Evolutionary conservation across 2,113 vertebrate species (phyloP), one percentile per base, ranked within the genome.

Genomic region (Rattus norvegicus): DNA sequence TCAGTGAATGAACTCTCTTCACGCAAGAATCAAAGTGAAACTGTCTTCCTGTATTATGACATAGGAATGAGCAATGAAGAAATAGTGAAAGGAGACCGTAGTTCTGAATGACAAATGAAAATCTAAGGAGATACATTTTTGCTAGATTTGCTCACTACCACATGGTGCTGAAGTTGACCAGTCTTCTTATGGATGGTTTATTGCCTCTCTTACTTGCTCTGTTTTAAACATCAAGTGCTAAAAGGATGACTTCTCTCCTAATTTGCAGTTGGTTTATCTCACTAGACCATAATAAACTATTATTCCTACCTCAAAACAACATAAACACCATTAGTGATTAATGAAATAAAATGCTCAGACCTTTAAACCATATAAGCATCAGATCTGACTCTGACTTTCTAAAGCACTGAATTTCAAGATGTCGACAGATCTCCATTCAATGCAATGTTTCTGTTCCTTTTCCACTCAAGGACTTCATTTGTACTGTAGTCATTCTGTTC

Each of bases 401-500:
- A 90, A 92, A 91, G 83, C 54, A 93, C 52, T 63, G 84, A 63
- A 97, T 97, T 96, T 91, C 54, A 92, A 93, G 88, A 95, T 49
- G 54, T 70, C 90, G 20, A 61, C 61, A 80, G 73, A 94, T 52
- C 52, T 94, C 4, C 36, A 39, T 93, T n/a, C 75, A 79, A 92
- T 72, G 59, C 59, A 59, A 43, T 83, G 43, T 91, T 92, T 95
- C 73, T 90, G 67, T 83, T 96, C 84, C 3, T 39, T 92, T 63
- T 95, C 47, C 56, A 95, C 54, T 90, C 93, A 88, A 88, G 88
- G 90, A n/a, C 47, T 92, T 91, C 61, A 94, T 86, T 96, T 96
- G 80, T 88, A 90, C 88, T 96, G 49, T 92, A 97, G 80, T 89
- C 43, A 84, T 93, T 49, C 33, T 96, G 84, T 96, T 97, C 80